These are phyloP conservation scores for Gallinago jamesoni DNA, from an alignment of 2,113 vertebrate genomes.

Conservation along the genomic window DNA sequence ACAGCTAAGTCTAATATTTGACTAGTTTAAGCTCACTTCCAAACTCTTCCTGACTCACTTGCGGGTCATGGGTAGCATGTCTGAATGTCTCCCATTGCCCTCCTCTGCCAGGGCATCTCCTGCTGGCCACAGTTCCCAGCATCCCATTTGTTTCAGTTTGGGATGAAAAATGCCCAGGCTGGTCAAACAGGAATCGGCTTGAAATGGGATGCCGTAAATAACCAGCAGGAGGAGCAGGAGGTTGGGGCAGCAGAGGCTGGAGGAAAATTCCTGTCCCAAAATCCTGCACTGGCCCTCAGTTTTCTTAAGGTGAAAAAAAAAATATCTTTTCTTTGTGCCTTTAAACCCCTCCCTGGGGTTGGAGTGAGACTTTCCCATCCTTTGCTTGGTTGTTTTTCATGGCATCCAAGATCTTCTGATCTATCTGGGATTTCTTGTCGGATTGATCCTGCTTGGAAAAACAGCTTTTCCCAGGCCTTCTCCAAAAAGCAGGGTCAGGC, in stretches of 20 bases:
- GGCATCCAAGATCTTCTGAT: fast-evolving
- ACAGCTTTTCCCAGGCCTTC: not conserved
- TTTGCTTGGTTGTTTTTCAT: not conserved
- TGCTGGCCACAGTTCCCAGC: fast-evolving
- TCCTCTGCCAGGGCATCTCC: not conserved
- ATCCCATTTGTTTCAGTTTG: not conserved
- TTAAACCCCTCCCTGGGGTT: fast-evolving
- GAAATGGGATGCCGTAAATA: not conserved
- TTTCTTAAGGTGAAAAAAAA: not conserved
- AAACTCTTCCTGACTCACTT: not conserved
- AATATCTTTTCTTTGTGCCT: not conserved
- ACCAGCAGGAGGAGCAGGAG: conserved; percentile 60
- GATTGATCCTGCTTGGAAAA: not conserved
- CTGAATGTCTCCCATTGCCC: fast-evolving
- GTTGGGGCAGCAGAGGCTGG: not conserved
- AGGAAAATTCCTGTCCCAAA: not conserved
- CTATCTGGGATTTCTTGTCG: not conserved
- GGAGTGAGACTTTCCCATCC: not conserved
- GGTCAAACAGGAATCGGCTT: not conserved
- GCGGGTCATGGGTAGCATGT: not conserved
- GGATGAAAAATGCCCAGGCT: not conserved
- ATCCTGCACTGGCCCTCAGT: fast-evolving
- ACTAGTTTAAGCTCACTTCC: not conserved
- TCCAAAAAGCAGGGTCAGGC: not conserved
- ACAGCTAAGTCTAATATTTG: not conserved